Base-by-base conservation (phyloP, 2,888 invertebrate genomes). In the Spilosoma lubricipeda region DNA sequence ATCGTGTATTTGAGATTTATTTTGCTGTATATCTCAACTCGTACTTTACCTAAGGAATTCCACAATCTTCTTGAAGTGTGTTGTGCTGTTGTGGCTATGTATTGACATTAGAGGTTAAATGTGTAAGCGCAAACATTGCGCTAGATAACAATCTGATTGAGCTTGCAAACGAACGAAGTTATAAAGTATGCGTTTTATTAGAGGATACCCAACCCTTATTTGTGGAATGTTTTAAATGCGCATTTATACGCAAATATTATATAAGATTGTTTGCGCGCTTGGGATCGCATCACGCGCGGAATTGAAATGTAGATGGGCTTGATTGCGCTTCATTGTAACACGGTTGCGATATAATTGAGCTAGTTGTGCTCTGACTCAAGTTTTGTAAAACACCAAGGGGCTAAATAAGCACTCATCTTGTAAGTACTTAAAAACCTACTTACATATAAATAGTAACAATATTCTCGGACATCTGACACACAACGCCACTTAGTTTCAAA, bases 141-240 rank as follows among this genome's bases (percentile, higher is more conserved):
- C 80, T 84, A 86, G 85, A 87, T 88, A 85, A 83, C 76, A 77
- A 87, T 88, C 87, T 82, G 70, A 73, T 64, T 64, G 65, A 71
- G 67, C 70, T 72, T 74, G 81, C 85, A 82, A 86, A 86, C 71
- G 78, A 79, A 81, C 76, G 73, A 82, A 79, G 85, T 83, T 83
- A 83, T 88, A 89, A 90, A 88, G 81, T 88, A 84, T 78, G 77
- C 83, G 80, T 85, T 81, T 86, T 90, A 90, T 87, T 88, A 85
- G 76, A 85, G 82, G 86, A 89, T 84, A 86, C 86, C 83, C 89
- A 88, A 88, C 89, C 89, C 90, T 90, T 89, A 89, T 91, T 90
- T 90, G 88, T 90, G 90, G 91, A 91, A 93, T 93, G 91, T 90
- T 87, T 88, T 82, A 82, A 87, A 89, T 89, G 89, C 86, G 85